Base-by-base conservation (phyloP, 2,113 vertebrate species). In the Albula goreensis region DNA sequence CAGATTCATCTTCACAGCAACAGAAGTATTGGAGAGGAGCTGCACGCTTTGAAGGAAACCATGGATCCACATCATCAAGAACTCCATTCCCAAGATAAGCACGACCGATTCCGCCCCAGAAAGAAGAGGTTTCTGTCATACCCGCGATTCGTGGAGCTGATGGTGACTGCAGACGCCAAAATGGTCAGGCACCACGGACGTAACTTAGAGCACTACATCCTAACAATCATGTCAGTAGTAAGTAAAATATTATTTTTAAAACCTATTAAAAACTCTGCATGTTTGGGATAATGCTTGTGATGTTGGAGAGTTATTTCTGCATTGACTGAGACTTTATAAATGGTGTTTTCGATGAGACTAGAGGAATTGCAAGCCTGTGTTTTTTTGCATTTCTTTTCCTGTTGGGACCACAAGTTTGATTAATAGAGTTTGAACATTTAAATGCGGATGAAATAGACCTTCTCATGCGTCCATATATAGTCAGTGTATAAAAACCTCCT, bases 181-280 rank as follows among this genome's bases (percentile, higher is more conserved):
- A 99, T 99, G 98, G 95, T 94, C 85, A 96, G 50, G 50, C 96
- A 99, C 89, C 98, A 99, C 0, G 97, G 97, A 66, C 94, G 89
- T 89, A 98, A 98, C 88, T 93, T 99, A 57, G 97, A 99, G 88
- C 97, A 99, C 95, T 99, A 99, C 83, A 90, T 99, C 90, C 92
- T 99, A 88, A 99, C 98, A 83, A 93, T 99, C 88, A 99, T 99
- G 97, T 99, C 98, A 95, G 98, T 99, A 95, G 98, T 99, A 97
- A 99, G 98, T 99, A 96, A 95, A 89, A 84, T 80, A 90, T 91
- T 86, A 86, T 91, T 95, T 90, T 93, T 83, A 74, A 70, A 70
- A 70, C 22, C 8, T 70, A 70, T 70, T 70, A 22, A 70, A 70
- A n/a, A 1, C 53, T 56, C 53, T 56, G 7, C 6, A 56, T 70